phyloP scores from a whole-genome alignment of 2,888 invertebrate species.

The Drosophila kambysellisi region DNA sequence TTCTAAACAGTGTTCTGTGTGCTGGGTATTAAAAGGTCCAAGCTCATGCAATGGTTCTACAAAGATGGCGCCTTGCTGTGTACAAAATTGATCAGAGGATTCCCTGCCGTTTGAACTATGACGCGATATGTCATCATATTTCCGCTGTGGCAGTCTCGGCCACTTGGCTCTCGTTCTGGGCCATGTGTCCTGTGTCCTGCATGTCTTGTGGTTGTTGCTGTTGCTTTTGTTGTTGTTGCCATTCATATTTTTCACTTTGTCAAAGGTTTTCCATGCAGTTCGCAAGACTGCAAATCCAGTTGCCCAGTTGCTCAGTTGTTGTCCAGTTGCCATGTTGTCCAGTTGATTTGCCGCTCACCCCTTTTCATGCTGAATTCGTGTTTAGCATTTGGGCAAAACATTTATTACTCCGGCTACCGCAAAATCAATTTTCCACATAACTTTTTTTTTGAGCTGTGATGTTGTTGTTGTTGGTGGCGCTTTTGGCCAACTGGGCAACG shows the following conservation, averaged over 20 bases:
- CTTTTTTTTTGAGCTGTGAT: constrained; percentile 42
- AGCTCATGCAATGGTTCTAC: constrained; percentile 53
- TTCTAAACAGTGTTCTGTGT: not conserved
- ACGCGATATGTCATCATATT: constrained; percentile 86
- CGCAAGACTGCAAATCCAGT: constrained; percentile 62
- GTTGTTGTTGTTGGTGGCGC: constrained; percentile 18
- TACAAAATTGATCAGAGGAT: constrained; percentile 85
- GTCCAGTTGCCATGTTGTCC: constrained; percentile 19
- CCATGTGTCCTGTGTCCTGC: constrained; percentile 9
- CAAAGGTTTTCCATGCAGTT: constrained; percentile 58
- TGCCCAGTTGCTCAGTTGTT: constrained; percentile 28
- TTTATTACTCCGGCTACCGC: constrained; percentile 73
- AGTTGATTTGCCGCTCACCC: constrained; percentile 14
- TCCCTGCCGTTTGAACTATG: constrained; percentile 86
- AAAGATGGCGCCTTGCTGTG: constrained; percentile 85
- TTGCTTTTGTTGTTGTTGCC: constrained; percentile 39
- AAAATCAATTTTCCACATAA: constrained; percentile 75
- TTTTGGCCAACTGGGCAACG: constrained; percentile 40
- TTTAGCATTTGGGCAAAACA: constrained; percentile 67
- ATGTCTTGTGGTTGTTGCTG: not conserved
- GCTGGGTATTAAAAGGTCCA: constrained; percentile 45
- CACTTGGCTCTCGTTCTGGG: constrained; percentile 24
- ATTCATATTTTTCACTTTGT: constrained; percentile 74
- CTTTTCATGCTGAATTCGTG: constrained; percentile 48
- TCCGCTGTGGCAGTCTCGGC: constrained; percentile 63